Evolutionary conservation across 1,140 invertebrate genomes (phyloP).

Genomic region (Drosophila repleta): DNA sequence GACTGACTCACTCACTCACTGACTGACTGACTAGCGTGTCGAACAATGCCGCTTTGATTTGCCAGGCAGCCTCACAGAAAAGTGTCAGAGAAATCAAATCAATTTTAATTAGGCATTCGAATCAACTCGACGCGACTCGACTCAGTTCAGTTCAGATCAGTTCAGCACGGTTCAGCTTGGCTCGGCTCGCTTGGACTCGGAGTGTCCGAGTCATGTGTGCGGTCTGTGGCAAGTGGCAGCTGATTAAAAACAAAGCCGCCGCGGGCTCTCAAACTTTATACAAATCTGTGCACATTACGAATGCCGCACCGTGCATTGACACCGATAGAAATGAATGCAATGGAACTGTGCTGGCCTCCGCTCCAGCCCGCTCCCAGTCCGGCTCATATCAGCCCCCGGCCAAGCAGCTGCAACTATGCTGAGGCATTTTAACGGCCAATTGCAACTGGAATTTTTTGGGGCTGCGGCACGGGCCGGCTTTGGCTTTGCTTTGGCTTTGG

Average conservation of each 20-base stretch:
- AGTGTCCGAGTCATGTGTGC: conserved; percentile 26
- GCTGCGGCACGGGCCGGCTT: conserved; percentile 51
- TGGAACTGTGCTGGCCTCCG: conserved; percentile 52
- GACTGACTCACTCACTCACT: too few relatives aligned
- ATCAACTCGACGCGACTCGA: conserved; percentile 34
- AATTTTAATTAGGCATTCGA: conserved; percentile 80
- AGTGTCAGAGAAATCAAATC: conserved; percentile 82
- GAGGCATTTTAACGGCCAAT: conserved; percentile 69
- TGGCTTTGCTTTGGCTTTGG: not conserved
- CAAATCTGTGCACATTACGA: conserved; percentile 49
- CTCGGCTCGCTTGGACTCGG: conserved; percentile 35
- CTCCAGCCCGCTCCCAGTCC: not conserved
- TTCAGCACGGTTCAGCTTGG: conserved; percentile 20
- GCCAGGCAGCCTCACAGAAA: conserved; percentile 46
- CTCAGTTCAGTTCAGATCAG: conserved; percentile 33
- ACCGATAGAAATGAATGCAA: conserved; percentile 66
- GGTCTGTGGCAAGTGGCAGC: conserved; percentile 72
- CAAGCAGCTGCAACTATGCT: conserved; percentile 46
- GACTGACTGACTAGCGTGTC: conserved; percentile 61
- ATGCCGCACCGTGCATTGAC: conserved; percentile 64
- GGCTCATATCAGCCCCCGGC: not conserved
- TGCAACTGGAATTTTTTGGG: not conserved
- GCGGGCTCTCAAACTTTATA: conserved; percentile 64
- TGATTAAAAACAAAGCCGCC: conserved; percentile 75
- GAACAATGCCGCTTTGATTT: conserved; percentile 80